phyloP scores from a whole-genome alignment of 2,888 invertebrate species.

The Helleia helle region DNA sequence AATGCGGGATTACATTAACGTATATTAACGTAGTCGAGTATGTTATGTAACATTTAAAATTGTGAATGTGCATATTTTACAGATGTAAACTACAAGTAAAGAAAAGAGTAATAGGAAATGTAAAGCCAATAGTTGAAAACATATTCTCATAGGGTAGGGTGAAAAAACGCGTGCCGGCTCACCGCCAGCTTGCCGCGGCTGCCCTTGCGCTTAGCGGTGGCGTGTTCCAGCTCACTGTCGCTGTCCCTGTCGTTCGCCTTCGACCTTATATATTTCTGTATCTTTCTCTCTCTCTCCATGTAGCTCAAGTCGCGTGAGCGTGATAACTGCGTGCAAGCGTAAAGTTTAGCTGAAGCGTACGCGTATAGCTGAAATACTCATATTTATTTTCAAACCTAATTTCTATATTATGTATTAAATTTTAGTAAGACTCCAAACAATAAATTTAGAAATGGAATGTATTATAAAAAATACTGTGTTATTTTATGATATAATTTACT shows the following conservation, averaged over 20 bases:
- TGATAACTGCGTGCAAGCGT: slow-evolving; percentile 67
- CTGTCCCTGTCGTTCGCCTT: slow-evolving; percentile 79
- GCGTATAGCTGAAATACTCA: neutral
- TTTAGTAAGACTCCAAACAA: too few species aligned
- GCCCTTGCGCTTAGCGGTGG: slow-evolving; percentile 63
- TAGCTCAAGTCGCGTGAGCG: slow-evolving; percentile 64
- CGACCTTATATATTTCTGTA: slow-evolving; percentile 67
- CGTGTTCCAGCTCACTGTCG: slow-evolving; percentile 88
- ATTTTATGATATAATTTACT: too few species aligned
- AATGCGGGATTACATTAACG: too few species aligned
- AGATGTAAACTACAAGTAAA: too few species aligned
- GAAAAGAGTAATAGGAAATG: too few species aligned
- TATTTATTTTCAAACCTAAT: neutral
- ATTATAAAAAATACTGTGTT: too few species aligned
- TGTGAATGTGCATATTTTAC: neutral
- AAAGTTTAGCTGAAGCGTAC: slow-evolving; percentile 28
- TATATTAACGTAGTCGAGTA: neutral
- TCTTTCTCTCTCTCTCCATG: slow-evolving; percentile 67
- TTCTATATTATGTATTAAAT: neutral
- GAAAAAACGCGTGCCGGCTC: slow-evolving; percentile 67
- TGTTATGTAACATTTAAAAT: neutral
- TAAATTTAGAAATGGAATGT: too few species aligned
- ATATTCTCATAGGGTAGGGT: slow-evolving; percentile 36
- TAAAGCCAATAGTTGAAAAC: slow-evolving; percentile 16
- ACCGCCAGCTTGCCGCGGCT: slow-evolving; percentile 83